Percentiles rank a stretch among this genome's conserved stretches.
Evolutionary conservation across 2,888 invertebrate species (phyloP).

Genomic region (Hypselothyrea guttata): DNA sequence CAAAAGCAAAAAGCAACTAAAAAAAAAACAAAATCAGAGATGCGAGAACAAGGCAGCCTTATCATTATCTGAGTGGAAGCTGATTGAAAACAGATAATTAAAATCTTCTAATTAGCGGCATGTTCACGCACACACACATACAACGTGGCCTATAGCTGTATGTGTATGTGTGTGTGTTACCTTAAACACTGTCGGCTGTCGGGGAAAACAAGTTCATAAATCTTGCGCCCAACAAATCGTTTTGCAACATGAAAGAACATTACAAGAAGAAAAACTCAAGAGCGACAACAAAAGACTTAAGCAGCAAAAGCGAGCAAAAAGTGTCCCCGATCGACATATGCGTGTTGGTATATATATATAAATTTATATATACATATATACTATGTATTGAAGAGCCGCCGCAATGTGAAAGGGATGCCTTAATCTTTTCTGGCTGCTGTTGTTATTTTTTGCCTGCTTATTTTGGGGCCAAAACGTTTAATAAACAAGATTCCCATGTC

Average conservation of each 20-base stretch:
- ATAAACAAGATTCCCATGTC: conserved; percentile 81
- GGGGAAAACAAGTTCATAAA: conserved; percentile 80
- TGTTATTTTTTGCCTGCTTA: background rate
- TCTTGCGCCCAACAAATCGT: conserved; percentile 80
- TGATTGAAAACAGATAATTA: conserved; percentile 75
- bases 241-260: conserved; percentile 79
- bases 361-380: no score
- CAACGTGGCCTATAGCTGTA: conserved; percentile 11
- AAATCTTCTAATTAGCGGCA: conserved; percentile 77
- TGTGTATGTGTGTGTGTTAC: conserved; percentile 68
- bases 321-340: conserved; percentile 38
- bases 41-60: conserved; percentile 56
- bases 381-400: no score
- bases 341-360: conserved; percentile 6
- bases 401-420: conserved; percentile 40
- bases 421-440: conserved; percentile 24
- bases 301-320: conserved; percentile 34
- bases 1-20: conserved; percentile 6
- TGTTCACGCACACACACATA: conserved; percentile 70
- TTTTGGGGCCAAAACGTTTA: conserved; percentile 73
- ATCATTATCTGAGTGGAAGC: conserved; percentile 75
- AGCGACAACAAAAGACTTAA: conserved; percentile 37
- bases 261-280: conserved; percentile 42
- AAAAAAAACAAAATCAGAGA: conserved; percentile 1
- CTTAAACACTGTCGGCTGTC: conserved; percentile 80